Percentiles rank a stretch among this genome's conserved stretches.
Evolutionary conservation across 2,797 vertebrate species (phyloP).

Genomic region (Rhodeus uyekii): DNA sequence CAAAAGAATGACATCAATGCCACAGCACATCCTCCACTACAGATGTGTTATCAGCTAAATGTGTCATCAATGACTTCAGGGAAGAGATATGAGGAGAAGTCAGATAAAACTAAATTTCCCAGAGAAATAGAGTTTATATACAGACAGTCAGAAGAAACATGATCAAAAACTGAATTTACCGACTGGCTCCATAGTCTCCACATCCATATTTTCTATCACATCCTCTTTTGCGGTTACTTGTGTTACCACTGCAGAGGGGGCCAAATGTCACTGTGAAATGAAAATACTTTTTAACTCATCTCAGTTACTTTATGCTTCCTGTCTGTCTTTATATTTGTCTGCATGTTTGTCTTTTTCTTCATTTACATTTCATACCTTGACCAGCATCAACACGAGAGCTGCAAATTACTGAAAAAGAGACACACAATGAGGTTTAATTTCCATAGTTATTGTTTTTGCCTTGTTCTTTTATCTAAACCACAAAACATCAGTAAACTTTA

Average conservation of each 20-base stretch:
- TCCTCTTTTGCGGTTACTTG: slow-evolving; percentile 56
- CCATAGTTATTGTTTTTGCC: background rate
- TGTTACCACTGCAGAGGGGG: slow-evolving; percentile 69
- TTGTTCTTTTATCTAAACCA: background rate
- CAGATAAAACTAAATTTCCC: background rate
- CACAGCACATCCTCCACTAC: background rate
- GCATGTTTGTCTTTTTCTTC: background rate
- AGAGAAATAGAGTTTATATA: background rate
- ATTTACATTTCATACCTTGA: background rate
- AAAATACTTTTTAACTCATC: background rate
- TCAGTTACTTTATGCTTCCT: background rate
- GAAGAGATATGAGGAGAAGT: background rate
- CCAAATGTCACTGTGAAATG: slow-evolving; percentile 61
- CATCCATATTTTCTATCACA: slow-evolving; percentile 59
- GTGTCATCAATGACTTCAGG: slow-evolving; percentile 5
- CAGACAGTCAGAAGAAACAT: background rate
- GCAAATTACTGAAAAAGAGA: slow-evolving; percentile 10
- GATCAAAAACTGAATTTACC: slow-evolving; percentile 55
- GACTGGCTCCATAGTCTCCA: slow-evolving; percentile 64
- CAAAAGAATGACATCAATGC: background rate
- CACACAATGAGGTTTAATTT: background rate
- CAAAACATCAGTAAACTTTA: background rate
- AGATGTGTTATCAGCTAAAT: background rate
- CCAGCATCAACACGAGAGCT: background rate
- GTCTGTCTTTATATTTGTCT: background rate